Evolutionary conservation across 2,888 invertebrate species (phyloP), one percentile per base, ranked within the genome.

Genomic region (Bombylius major): DNA sequence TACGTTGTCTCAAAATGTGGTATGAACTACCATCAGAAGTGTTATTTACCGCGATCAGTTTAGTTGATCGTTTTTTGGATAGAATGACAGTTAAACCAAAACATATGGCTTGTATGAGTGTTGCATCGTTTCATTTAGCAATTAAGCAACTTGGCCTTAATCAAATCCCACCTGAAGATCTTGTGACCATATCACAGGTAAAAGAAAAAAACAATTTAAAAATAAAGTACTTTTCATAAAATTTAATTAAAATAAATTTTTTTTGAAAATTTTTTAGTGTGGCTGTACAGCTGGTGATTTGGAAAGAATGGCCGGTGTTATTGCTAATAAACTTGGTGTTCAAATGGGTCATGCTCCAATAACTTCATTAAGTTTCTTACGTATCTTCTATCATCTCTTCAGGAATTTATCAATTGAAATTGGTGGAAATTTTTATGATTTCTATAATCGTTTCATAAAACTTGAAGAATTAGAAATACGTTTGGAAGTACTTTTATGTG

Each of bases 21-120:
- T 89, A 84, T 75, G 89, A 89, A 69, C 75, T 89, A 66, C 87
- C 89, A 12, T 82, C 86, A 13, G 85, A 86, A 65, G 85, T 87
- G 11, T 82, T 89, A 64, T 84, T 89, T 71, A 79, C 83, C 61
- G 87, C 89, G 60, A 82, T 87, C 72, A 86, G 85, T 71, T 75
- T 88, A 66, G 84, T 90, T 69, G 90, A 89, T 74, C 80, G 87
- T 62, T 90, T 90, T 73, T 76, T 90, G 58, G 86, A 87, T 45
- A 87, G 86, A 71, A 88, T 89, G 87, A 88, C 87, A 75, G 84
- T 84, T 64, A 75, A 77, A 65, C 86, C 87, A 53, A 90, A 88
- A 70, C 90, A 91, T 75, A 82, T 93, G 75, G 87, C 87, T 7
- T 92, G 92, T 75, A 86, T 93, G 71, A 87, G 89, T 14, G 84